A percentile compares a stretch with the other conserved stretches of the same genome.
Evolutionary conservation across 2,797 vertebrate species (phyloP).

Genomic region (Microhierax caerulescens): DNA sequence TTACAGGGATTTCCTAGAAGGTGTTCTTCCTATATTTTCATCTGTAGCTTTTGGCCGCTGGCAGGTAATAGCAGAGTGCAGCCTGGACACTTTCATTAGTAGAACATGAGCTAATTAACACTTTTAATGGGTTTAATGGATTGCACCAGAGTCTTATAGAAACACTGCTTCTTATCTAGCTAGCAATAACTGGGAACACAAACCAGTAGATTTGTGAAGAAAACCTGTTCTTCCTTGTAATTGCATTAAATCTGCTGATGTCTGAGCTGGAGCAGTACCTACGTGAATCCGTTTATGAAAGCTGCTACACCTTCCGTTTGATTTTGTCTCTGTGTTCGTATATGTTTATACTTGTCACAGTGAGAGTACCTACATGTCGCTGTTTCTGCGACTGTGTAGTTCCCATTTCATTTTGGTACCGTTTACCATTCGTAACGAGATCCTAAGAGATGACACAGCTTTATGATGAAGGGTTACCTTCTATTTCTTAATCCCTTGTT

Average conservation of each 20-base stretch:
- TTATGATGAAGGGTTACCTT: constrained; percentile 52
- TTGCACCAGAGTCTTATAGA: neutral
- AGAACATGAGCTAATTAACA: constrained; percentile 40
- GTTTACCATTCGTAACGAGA: neutral
- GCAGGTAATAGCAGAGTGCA: neutral
- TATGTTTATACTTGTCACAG: neutral
- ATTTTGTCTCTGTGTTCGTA: neutral
- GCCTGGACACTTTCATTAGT: neutral
- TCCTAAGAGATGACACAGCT: constrained; percentile 20
- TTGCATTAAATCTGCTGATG: neutral
- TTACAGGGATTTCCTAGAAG: constrained; percentile 29
- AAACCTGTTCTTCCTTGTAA: neutral
- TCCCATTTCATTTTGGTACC: neutral
- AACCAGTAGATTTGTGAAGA: neutral
- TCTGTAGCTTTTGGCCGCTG: neutral
- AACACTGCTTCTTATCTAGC: constrained; percentile 15
- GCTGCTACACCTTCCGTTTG: neutral
- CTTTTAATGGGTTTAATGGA: constrained; percentile 45
- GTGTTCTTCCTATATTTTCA: neutral
- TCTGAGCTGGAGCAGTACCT: neutral
- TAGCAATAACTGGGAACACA: neutral
- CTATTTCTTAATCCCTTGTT: constrained; percentile 67
- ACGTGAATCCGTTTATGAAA: neutral
- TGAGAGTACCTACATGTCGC: neutral
- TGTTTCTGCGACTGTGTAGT: neutral